Percentiles rank a stretch among this genome's conserved stretches.
phyloP scores from a whole-genome alignment of 2,797 vertebrate species.

The Lophius americanus region DNA sequence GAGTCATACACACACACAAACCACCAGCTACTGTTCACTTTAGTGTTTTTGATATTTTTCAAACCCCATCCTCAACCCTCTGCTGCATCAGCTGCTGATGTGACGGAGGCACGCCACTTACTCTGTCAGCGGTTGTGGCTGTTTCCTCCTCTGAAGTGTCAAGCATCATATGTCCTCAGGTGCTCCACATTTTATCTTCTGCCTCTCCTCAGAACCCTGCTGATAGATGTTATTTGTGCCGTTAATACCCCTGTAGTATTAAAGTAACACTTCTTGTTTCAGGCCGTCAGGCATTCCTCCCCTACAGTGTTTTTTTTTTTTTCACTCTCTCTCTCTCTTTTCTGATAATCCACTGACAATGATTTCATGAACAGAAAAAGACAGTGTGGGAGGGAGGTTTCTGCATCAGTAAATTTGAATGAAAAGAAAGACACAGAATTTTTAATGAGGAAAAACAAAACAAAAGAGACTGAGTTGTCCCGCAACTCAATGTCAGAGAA shows the following conservation, averaged over 20 bases:
- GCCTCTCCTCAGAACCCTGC: conserved; percentile 65
- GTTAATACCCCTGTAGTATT: conserved; percentile 74
- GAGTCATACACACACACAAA: conserved; percentile 27
- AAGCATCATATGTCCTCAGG: conserved; percentile 69
- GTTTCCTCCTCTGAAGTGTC: conserved; percentile 67
- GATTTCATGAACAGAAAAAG: conserved; percentile 38
- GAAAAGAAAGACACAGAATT: not conserved
- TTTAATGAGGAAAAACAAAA: not conserved
- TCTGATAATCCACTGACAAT: conserved; percentile 35
- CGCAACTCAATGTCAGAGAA: not conserved
- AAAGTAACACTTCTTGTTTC: conserved; percentile 75
- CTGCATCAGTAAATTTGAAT: too few relatives aligned
- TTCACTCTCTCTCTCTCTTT: conserved; percentile 3
- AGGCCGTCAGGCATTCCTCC: conserved; percentile 64
- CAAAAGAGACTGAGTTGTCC: not conserved
- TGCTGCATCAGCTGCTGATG: conserved; percentile 45
- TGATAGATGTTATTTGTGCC: conserved; percentile 70
- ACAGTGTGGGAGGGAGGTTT: conserved; percentile 2
- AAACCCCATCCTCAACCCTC: conserved; percentile 1
- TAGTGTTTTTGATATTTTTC: conserved; percentile 54
- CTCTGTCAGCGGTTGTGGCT: conserved; percentile 56
- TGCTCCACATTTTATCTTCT: conserved; percentile 70
- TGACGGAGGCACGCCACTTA: conserved; percentile 47
- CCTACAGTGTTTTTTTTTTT: conserved; percentile 29
- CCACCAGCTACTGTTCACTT: conserved; percentile 40